These are phyloP conservation scores for Ephialtes manifestator DNA, from an alignment of 2,888 invertebrate genomes.

Conservation along the genomic window DNA sequence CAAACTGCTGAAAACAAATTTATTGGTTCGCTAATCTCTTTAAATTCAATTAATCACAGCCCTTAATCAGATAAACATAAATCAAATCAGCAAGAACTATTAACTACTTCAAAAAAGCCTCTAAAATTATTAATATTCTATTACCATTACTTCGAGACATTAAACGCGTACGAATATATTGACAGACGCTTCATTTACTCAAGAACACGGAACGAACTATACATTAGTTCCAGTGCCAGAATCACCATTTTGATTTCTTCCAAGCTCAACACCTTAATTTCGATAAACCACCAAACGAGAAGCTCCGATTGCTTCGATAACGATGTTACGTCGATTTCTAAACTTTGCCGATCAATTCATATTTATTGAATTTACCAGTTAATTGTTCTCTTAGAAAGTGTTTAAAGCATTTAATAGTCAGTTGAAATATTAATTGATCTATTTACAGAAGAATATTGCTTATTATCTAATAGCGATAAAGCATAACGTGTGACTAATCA, in stretches of 20 bases:
- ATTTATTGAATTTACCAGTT: conserved; percentile 19
- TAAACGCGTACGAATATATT: neutral
- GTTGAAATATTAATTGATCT: conserved; percentile 82
- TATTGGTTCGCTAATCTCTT: conserved; percentile 16
- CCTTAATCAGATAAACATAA: neutral
- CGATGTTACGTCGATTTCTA: no score
- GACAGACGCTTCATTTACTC: neutral
- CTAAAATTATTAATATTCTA: neutral
- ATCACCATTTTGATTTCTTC: conserved; percentile 79
- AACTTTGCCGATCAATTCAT: neutral
- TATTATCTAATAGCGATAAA: conserved; percentile 74
- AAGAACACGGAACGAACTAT: conserved; percentile 47
- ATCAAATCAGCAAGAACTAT: neutral
- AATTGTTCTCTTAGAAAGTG: conserved; percentile 31
- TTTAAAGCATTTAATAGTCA: conserved; percentile 81
- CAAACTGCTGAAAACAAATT: neutral
- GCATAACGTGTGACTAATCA: conserved; percentile 43
- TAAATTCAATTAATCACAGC: conserved; percentile 44
- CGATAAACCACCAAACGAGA: conserved; percentile 1
- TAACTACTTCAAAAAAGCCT: neutral
- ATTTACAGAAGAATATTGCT: conserved; percentile 83
- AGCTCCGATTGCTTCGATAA: neutral
- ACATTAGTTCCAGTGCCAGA: conserved; percentile 60
- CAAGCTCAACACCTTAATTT: conserved; percentile 70
- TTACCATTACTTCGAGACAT: neutral